A percentile compares a stretch with the other conserved stretches of the same genome.
These are phyloP conservation scores for Pelecanoides urinatrix DNA, from an alignment of 2,113 vertebrate genomes.

Conservation along the genomic window DNA sequence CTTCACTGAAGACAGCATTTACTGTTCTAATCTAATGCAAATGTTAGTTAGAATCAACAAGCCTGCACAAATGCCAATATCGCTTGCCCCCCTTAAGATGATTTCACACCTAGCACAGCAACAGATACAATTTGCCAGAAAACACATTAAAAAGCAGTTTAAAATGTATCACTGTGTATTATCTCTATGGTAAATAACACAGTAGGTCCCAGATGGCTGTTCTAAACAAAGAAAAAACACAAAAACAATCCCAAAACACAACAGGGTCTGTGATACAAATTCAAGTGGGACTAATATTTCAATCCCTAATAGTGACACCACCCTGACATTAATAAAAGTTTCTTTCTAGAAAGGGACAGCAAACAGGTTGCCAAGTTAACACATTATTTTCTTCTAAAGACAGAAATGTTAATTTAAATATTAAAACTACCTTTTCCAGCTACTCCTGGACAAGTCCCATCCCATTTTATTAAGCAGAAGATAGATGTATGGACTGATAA, in stretches of 20 bases:
- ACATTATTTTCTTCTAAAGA: not conserved
- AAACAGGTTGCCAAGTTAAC: not conserved
- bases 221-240: not conserved
- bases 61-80: constrained; percentile 20
- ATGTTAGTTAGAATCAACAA: constrained; percentile 49
- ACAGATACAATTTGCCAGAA: constrained; percentile 7
- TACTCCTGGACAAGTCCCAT: not conserved
- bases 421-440: not conserved
- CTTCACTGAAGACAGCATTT: constrained; percentile 41
- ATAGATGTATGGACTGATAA: not conserved
- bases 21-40: constrained; percentile 48
- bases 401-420: not conserved
- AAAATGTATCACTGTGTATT: not conserved
- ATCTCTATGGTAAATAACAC: constrained; percentile 20
- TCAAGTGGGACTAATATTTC: not conserved
- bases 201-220: constrained; percentile 7
- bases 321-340: not conserved
- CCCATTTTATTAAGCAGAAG: not conserved
- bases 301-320: not conserved
- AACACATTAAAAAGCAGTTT: constrained; percentile 36
- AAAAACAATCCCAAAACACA: not conserved
- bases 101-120: constrained; percentile 44
- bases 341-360: not conserved
- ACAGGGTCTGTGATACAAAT: not conserved
- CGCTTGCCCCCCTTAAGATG: not conserved